Evolutionary conservation across 92 coral and sea anemone species (phyloP), one percentile per base, ranked within the genome.

Genomic region (Zoanthus sansibaricus): DNA sequence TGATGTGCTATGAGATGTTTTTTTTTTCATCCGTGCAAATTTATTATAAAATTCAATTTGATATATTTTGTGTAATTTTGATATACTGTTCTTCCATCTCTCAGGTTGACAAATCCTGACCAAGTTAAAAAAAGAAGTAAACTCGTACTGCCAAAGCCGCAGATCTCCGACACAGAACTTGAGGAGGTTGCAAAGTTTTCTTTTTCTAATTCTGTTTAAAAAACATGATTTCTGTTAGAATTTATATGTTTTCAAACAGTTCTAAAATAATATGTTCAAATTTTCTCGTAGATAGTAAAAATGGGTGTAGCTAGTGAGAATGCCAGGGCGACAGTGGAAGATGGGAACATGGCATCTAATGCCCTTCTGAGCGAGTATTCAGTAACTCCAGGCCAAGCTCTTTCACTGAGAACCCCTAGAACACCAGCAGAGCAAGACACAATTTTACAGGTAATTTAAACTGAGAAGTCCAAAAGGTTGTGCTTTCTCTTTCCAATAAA

Each of bases 371-470:
- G 94, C 78, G 99, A 97, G 71, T 97, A 97, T 59, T 93, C 98
- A 45, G 94, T 97, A 9, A 97, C 99, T 6, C 99, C 99, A 17
- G 92, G 98, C 2, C 90, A 87, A 17, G 93, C 92, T 4, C 93
- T 93, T 13, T 92, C 98, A 42, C 87, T 97, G 66, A 83, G 99
- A 86, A 97, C 99, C 37, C 98, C 99, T 37, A 96, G 96, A 51
- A 97, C 99, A 61, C 99, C 99, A 2, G 99, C 98, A 16, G 94
- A 94, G 52, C 99, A 97, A 72, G 99, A 97, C 86, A 97, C 99
- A 10, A 91, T 97, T 31, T 90, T 97, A 51, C 96, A 92, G 91
- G 98, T 91, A 88, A 68, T 45, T 76, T 18, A 16, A 12, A n/a
- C 25, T 7, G 0, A 49, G 12, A 49, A 49, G 12, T 49, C 54